Base-by-base conservation (phyloP, 2,888 invertebrate genomes). In the Cosmia trapezina region DNA sequence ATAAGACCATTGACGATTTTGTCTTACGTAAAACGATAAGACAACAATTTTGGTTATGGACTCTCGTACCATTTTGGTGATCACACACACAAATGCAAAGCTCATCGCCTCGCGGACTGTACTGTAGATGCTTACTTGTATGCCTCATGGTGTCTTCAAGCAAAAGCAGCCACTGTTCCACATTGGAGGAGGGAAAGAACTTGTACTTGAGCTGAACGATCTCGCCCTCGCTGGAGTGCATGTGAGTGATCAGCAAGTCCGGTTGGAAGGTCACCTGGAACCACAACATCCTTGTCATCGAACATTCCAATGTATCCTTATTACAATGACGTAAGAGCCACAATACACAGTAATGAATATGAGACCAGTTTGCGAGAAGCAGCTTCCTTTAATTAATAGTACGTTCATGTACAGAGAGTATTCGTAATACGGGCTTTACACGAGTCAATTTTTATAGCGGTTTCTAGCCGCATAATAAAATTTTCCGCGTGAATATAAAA, bases 191-290 rank as follows among this genome's bases (percentile, higher is more conserved):
- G 0, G 98, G 98, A 86, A 97, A 97, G 85, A 98, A 96, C 33
- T 96, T 92, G 74, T 97, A 97, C 67, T 96, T 96, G 37, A 98
- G 94, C 2, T 96, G 94, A 0, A 98, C 98, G 56, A 97, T 96
- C 91, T 98, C 98, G 0, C 97, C 97, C 89, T 98, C 98, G 14
- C 97, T 97, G 0, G 98, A 98, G 89, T 97, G 97, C 98, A 98
- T 98, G 81, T 97, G 96, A 0, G 97, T 97, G 83, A 98, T 98
- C 88, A 96, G 93, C 60, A 98, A 90, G 88, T 98, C 98, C 0
- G 95, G 93, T 87, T 98, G 97, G 93, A 98, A 98, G 1, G 96
- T 96, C 70, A 98, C 96, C 97, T 97, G 86, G 11, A 68, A 67
- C 33, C 22, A 65, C 19, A 53, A 59, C 8, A 28, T 22, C 9